phyloP scores from a whole-genome alignment of 2,888 invertebrate genomes.

The Lasius platythorax region DNA sequence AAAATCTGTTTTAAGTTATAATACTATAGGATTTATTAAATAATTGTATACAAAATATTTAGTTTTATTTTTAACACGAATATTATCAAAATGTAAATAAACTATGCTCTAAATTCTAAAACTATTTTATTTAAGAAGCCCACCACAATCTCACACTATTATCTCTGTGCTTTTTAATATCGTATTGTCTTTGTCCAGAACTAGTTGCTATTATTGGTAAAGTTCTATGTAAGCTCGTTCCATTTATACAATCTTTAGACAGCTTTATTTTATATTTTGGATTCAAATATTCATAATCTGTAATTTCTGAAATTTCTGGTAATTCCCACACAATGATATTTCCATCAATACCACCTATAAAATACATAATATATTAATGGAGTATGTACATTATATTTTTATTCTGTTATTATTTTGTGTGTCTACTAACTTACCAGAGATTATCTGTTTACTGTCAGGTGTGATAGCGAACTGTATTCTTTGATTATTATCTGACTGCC shows the following conservation, averaged over 20 bases:
- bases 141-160: constrained; percentile 83
- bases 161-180: constrained; percentile 74
- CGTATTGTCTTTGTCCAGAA: constrained; percentile 90
- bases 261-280: constrained; percentile 72
- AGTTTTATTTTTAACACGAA: neutral
- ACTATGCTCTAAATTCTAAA: neutral
- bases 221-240: constrained; percentile 93
- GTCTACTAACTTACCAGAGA: constrained; percentile 84
- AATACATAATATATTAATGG: constrained; percentile 37
- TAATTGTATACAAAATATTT: constrained; percentile 5
- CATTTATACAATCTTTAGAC: constrained; percentile 92
- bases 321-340: constrained; percentile 90
- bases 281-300: constrained; percentile 69
- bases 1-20: neutral
- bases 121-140: constrained; percentile 56
- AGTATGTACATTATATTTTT: constrained; percentile 15
- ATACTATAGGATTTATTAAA: neutral
- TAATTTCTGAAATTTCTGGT: constrained; percentile 71
- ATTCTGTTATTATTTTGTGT: constrained; percentile 4
- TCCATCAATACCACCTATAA: constrained; percentile 90
- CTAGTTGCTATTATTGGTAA: constrained; percentile 94
- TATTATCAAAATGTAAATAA: neutral
- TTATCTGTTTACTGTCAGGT: constrained; percentile 87
- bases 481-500: constrained; percentile 93
- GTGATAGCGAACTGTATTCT: constrained; percentile 94